Percentiles rank a stretch among this genome's conserved stretches.
Conservation (phyloP, 2,888 invertebrate genomes). For the Creontiades dilutus region DNA sequence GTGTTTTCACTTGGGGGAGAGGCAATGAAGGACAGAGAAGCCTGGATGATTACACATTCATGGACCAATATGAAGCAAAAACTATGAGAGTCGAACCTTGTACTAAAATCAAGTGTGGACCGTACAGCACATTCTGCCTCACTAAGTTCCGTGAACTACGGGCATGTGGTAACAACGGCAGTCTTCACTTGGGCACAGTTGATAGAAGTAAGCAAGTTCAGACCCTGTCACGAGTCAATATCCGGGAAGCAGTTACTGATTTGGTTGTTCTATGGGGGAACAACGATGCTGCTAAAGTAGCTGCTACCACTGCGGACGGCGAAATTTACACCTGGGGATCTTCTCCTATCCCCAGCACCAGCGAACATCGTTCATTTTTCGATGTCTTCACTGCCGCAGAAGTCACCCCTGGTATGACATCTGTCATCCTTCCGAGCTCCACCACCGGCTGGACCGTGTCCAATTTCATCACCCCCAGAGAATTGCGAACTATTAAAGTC, state of each 20-base stretch:
- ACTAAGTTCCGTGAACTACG: background rate
- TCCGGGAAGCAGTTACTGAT: background rate
- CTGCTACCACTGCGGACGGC: background rate
- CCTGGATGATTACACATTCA: background rate
- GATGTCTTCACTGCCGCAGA: background rate
- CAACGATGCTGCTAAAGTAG: background rate
- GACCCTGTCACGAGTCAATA: background rate
- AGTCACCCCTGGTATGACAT: conserved; percentile 20
- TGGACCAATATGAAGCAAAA: background rate
- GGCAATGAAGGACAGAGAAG: conserved; percentile 31
- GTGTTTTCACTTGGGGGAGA: conserved; percentile 27
- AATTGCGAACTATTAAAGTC: background rate
- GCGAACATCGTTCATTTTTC: background rate
- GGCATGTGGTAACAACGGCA: conserved; percentile 4
- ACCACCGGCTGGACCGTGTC: background rate
- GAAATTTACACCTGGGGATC: conserved; percentile 22
- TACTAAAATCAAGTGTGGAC: conserved; percentile 3
- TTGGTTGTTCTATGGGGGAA: background rate
- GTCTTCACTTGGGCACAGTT: background rate
- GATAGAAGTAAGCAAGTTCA: background rate
- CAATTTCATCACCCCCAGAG: background rate
- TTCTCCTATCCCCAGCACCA: background rate
- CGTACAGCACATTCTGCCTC: conserved; percentile 14
- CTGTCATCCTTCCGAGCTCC: background rate
- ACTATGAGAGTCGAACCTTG: background rate